Base-by-base conservation (phyloP, 2,888 invertebrate species). In the Panzeria rudis region DNA sequence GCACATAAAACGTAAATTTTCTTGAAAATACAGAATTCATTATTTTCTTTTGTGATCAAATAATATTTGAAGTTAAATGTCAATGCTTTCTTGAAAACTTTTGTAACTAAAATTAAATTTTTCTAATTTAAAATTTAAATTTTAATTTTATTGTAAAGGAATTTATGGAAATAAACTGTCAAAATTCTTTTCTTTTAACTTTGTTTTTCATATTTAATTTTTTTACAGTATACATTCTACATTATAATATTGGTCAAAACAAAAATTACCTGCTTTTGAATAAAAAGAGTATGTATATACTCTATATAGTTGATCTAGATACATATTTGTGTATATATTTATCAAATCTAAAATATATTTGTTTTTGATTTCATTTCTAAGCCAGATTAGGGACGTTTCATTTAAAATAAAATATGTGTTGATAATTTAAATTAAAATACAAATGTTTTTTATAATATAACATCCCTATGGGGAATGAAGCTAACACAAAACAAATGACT, bases 161-260 rank as follows among this genome's bases (percentile, higher is more conserved):
- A 41, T 62, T 62, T 41, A 23, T 41, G 6, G 1, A 62, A 62
- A 62, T 25, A 20, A 68, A 35, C 32, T 68, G 66, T 68, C 50
- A 50, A 68, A 50, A 64, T 64, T 25, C 44, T 44, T 3, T 29
- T 64, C n/a, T n/a, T 4, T 29, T 6, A 44, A 44, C 6, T 25
- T 47, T 29, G 4, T 13, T 66, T 66, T 66, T 0, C 25, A 29
- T 0, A 66, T 47, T 66, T 44, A 6, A 25, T 15, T 62, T 20
- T 20, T 61, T 13, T 9, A 9, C 23, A 38, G 35, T 23, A 41
- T 5, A 23, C 20, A 17, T 62, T 62, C 6, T 62, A 13, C 20
- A 61, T 61, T 61, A 17, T 11, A 35, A 47, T 23, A 23, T 66
- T 17, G 20, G 47, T 47, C 17, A 29, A 7, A 35, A 35, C 9